Evolutionary conservation across 2,113 vertebrate genomes (phyloP).

Genomic region (Notothenia rossii): DNA sequence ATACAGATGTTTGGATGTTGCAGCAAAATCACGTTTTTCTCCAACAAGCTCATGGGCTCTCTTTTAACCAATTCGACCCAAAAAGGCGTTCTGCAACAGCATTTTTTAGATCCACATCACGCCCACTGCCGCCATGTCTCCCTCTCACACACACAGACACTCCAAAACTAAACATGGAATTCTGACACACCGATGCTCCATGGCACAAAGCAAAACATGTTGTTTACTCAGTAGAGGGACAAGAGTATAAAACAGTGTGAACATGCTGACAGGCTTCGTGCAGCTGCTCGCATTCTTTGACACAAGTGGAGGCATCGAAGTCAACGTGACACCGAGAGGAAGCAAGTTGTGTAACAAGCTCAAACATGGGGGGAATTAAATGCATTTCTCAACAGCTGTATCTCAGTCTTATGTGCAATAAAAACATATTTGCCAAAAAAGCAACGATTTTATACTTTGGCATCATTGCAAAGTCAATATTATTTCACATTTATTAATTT

Average conservation of each 20-base stretch:
- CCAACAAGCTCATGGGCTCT: too few relatives aligned
- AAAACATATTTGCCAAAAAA: slow-evolving; percentile 5
- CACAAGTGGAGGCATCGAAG: slow-evolving; percentile 52
- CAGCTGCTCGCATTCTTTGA: slow-evolving; percentile 49
- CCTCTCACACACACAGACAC: slow-evolving; percentile 9
- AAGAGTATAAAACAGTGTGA: slow-evolving; percentile 66
- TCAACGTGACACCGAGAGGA: slow-evolving; percentile 42
- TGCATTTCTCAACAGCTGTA: neutral
- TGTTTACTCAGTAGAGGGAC: slow-evolving; percentile 35
- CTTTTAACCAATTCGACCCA: slow-evolving; percentile 26
- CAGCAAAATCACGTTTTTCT: slow-evolving; percentile 31
- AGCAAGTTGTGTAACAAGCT: slow-evolving; percentile 47
- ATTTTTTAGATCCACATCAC: slow-evolving; percentile 25
- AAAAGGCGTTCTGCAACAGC: slow-evolving; percentile 30
- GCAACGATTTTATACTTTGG: neutral
- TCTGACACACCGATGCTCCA: slow-evolving; percentile 16
- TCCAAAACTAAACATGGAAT: slow-evolving; percentile 69
- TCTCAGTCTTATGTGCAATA: neutral
- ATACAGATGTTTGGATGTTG: slow-evolving; percentile 1
- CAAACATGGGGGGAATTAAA: slow-evolving; percentile 1
- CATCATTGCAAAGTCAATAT: neutral
- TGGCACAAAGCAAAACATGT: slow-evolving; percentile 9
- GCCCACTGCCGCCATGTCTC: slow-evolving; percentile 68
- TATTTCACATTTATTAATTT: neutral
- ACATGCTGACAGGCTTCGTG: neutral